Conservation (phyloP, 2,113 vertebrate species). For the Aramus guarauna region DNA sequence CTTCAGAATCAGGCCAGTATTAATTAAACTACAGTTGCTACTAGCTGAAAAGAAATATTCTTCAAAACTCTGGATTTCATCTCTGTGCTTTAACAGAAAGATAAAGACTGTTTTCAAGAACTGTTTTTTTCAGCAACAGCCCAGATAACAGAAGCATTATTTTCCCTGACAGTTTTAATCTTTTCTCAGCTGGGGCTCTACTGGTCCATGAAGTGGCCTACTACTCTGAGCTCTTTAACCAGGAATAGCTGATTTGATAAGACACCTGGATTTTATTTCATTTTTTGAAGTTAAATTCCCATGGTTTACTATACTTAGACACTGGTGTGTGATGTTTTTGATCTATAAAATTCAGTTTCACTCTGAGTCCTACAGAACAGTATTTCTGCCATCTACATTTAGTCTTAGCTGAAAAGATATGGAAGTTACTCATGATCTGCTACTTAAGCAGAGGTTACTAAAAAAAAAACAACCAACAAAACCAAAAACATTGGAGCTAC, state of each 20-base stretch:
- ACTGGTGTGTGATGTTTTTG: not conserved
- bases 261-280: not conserved
- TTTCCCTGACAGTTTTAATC: not conserved
- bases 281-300: not conserved
- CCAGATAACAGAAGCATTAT: not conserved
- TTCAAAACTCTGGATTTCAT: not conserved
- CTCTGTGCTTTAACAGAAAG: not conserved
- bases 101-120: not conserved
- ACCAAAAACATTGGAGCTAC: not conserved
- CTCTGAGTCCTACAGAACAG: not conserved
- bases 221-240: not conserved
- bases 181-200: not conserved
- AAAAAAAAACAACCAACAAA: not conserved
- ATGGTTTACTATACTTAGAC: not conserved
- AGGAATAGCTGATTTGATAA: not conserved
- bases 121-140: not conserved
- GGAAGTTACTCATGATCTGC: not conserved
- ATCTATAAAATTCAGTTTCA: not conserved
- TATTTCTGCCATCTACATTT: not conserved
- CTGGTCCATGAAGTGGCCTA: not conserved
- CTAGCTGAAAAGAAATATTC: not conserved
- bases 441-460: not conserved
- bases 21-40: not conserved
- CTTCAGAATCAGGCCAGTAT: not conserved
- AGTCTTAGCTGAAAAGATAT: not conserved